phyloP scores from a whole-genome alignment of 2,888 invertebrate genomes.

The Ennomos erosarius region DNA sequence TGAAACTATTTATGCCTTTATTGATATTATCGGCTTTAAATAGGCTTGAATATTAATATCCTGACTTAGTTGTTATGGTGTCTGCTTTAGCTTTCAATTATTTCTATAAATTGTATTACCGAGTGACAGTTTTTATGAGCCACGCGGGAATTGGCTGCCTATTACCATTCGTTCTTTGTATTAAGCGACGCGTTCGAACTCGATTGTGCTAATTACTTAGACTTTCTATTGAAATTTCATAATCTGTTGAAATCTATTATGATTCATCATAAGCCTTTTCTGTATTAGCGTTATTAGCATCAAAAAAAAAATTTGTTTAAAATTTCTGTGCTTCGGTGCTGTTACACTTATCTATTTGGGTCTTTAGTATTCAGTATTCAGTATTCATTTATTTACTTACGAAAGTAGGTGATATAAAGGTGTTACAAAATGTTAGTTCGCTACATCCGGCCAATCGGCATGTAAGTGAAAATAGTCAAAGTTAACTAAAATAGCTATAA shows the following conservation, averaged over 20 bases:
- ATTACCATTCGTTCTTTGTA: slow-evolving; percentile 11
- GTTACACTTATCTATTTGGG: too few species aligned
- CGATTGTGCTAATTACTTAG: slow-evolving; percentile 11
- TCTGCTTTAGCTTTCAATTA: slow-evolving; percentile 37
- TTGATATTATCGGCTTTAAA: slow-evolving; percentile 27
- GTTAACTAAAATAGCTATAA: too few species aligned
- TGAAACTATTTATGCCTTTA: slow-evolving; percentile 25
- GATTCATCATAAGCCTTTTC: too few species aligned
- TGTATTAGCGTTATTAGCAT: too few species aligned
- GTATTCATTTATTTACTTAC: too few species aligned
- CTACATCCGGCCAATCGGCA: too few species aligned
- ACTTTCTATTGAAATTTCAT: slow-evolving; percentile 23
- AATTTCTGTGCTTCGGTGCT: too few species aligned
- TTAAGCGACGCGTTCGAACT: slow-evolving; percentile 18
- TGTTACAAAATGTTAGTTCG: too few species aligned
- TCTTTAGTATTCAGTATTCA: too few species aligned
- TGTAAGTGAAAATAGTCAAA: too few species aligned
- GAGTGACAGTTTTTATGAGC: slow-evolving; percentile 29
- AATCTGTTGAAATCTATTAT: slow-evolving; percentile 3
- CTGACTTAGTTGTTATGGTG: slow-evolving; percentile 29
- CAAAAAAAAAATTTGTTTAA: too few species aligned
- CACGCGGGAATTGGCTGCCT: slow-evolving; percentile 10
- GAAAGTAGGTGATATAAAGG: too few species aligned
- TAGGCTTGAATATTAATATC: slow-evolving; percentile 26
- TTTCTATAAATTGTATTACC: slow-evolving; percentile 36